Conservation (phyloP, 2,113 vertebrate genomes). For the Amazona guildingii region DNA sequence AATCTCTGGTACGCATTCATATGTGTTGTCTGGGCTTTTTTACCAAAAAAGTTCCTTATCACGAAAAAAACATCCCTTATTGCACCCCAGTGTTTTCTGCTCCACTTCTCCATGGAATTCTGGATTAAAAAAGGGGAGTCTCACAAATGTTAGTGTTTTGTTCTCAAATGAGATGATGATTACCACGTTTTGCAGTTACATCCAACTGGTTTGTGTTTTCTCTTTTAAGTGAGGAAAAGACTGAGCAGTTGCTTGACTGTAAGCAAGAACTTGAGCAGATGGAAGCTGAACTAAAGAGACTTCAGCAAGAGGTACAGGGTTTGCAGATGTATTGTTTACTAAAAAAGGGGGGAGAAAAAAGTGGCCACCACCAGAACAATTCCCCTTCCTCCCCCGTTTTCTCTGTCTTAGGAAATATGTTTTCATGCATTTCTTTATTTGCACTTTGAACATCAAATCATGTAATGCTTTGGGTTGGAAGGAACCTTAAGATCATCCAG, state of each 20-base stretch:
- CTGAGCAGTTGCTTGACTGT: slow-evolving; percentile 93
- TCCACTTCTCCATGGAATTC: background rate
- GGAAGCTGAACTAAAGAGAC: slow-evolving; percentile 88
- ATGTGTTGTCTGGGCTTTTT: background rate
- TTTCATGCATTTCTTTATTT: background rate
- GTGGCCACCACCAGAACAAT: background rate
- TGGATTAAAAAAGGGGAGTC: background rate
- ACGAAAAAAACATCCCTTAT: background rate
- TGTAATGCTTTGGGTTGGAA: background rate
- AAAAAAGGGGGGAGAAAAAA: background rate
- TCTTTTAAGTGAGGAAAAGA: slow-evolving; percentile 91
- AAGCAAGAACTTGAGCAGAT: slow-evolving; percentile 94
- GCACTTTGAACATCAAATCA: background rate
- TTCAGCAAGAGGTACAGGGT: slow-evolving; percentile 92
- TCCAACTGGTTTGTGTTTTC: slow-evolving; percentile 5
- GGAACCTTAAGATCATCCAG: background rate
- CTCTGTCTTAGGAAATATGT: background rate
- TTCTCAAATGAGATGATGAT: background rate
- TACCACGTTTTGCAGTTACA: background rate
- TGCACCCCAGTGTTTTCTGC: background rate
- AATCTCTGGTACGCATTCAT: background rate
- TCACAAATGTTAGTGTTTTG: background rate
- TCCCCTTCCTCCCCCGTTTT: fast-evolving
- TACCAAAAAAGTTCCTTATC: background rate
- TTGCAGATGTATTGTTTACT: background rate